Conservation (phyloP, 1,140 invertebrate genomes). For the Agrypnia vestita region DNA sequence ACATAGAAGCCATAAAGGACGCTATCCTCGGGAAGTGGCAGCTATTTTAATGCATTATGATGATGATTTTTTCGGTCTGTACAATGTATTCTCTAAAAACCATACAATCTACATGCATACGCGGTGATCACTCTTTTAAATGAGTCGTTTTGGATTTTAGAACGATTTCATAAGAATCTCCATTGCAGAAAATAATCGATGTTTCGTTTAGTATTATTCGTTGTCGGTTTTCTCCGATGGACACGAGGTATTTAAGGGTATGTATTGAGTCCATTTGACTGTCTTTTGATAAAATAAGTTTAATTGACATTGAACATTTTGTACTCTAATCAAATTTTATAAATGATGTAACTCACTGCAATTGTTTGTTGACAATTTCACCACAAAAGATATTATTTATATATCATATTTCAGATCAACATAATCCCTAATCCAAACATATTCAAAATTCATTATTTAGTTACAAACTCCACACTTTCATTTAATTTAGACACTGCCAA, state of each 20-base stretch:
- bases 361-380: too few relatives aligned
- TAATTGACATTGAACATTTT: too few relatives aligned
- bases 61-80: background rate
- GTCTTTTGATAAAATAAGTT: background rate
- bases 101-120: conserved; percentile 9
- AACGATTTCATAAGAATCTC: background rate
- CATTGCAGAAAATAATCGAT: background rate
- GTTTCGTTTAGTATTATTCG: background rate
- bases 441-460: too few relatives aligned
- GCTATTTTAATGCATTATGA: conserved; percentile 75
- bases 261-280: conserved; percentile 4
- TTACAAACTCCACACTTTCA: too few relatives aligned
- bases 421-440: too few relatives aligned
- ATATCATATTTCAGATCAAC: too few relatives aligned
- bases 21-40: conserved; percentile 92
- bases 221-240: background rate
- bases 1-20: conserved; percentile 93
- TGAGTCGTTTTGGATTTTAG: background rate
- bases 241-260: background rate
- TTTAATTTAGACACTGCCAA: too few relatives aligned
- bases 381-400: too few relatives aligned
- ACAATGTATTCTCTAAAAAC: background rate
- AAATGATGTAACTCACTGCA: too few relatives aligned
- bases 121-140: background rate
- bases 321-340: too few relatives aligned